phyloP scores from a whole-genome alignment of 2,113 vertebrate genomes.

The Xenus cinereus region DNA sequence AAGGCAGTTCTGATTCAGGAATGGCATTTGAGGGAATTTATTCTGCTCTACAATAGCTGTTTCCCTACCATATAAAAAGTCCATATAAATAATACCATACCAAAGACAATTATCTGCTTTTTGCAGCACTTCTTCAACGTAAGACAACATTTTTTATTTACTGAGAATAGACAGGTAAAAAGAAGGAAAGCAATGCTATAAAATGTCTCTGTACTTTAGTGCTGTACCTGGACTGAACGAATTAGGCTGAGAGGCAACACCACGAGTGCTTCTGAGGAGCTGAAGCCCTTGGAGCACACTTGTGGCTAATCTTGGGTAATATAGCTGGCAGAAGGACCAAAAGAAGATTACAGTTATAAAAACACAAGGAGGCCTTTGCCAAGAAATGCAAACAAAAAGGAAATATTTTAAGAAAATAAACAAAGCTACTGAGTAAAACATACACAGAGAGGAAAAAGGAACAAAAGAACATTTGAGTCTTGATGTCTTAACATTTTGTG shows the following conservation, averaged over 20 bases:
- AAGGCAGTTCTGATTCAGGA: not conserved
- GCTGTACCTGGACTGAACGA: not conserved
- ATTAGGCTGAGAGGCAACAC: not conserved
- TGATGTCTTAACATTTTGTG: constrained; percentile 72
- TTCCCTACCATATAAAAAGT: not conserved
- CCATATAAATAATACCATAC: not conserved
- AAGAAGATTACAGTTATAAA: constrained; percentile 67
- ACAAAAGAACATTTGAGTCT: constrained; percentile 77
- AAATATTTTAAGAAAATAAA: constrained; percentile 80
- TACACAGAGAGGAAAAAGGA: constrained; percentile 66
- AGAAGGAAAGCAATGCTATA: not conserved
- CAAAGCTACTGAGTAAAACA: constrained; percentile 77
- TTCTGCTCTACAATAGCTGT: not conserved
- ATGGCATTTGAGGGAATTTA: not conserved
- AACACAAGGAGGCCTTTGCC: constrained; percentile 41
- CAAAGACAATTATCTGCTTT: not conserved
- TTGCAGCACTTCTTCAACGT: not conserved
- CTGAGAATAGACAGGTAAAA: not conserved
- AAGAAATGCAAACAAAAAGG: constrained; percentile 77
- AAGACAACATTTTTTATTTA: not conserved
- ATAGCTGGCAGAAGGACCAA: constrained; percentile 49
- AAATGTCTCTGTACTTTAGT: not conserved
- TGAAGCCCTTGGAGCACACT: constrained; percentile 25
- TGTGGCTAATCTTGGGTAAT: constrained; percentile 12
- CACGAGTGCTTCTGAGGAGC: not conserved